A percentile compares a stretch with the other conserved stretches of the same genome.
These are phyloP conservation scores for Phodopus roborovskii DNA, from an alignment of 2,113 vertebrate genomes.

Conservation along the genomic window DNA sequence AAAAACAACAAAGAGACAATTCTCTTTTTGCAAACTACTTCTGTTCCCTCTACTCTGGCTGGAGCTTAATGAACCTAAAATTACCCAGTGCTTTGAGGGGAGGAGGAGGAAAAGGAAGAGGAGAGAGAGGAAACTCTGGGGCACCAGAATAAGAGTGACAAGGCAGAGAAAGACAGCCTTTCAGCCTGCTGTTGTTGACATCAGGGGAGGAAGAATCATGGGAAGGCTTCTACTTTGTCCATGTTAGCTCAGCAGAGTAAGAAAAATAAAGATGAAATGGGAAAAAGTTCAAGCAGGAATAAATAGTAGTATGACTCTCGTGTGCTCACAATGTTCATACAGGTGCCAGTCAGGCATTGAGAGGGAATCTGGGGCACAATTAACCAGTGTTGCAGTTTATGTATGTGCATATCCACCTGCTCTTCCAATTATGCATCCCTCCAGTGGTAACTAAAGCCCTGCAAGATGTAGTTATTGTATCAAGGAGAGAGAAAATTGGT, in stretches of 20 bases:
- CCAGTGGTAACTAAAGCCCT: neutral
- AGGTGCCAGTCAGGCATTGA: neutral
- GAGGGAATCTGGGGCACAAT: neutral
- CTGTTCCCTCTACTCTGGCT: slow-evolving; percentile 11
- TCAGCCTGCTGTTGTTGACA: neutral
- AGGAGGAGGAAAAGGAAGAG: neutral
- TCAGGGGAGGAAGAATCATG: neutral
- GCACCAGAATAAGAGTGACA: neutral
- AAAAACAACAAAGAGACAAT: neutral
- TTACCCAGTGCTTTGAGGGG: neutral
- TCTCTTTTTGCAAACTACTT: slow-evolving; percentile 9
- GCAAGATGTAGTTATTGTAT: neutral
- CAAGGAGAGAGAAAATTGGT: neutral
- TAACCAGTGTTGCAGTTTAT: neutral
- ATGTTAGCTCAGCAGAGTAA: neutral
- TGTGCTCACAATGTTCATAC: neutral
- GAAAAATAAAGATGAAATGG: slow-evolving; percentile 1
- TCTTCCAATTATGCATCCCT: neutral
- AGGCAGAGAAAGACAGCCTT: neutral
- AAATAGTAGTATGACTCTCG: neutral
- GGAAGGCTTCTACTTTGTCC: slow-evolving; percentile 13
- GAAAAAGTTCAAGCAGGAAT: neutral
- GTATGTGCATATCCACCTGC: fast-evolving
- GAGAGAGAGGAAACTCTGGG: neutral
- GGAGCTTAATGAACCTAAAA: slow-evolving; percentile 14